Evolutionary conservation across 2,888 invertebrate species (phyloP), one percentile per base, ranked within the genome.

Genomic region (Sesia apiformis): DNA sequence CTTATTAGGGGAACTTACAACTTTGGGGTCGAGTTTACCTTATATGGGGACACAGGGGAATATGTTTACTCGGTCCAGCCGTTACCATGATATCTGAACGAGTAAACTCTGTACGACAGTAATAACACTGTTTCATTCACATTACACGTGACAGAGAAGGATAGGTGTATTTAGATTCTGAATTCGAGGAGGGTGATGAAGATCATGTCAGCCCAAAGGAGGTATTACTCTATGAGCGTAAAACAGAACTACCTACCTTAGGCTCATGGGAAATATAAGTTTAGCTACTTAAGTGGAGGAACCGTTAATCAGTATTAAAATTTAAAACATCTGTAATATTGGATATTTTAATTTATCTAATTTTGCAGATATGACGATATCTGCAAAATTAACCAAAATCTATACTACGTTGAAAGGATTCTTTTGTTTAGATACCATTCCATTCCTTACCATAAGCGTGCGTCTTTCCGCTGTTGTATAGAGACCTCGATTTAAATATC

Each of bases 1-100:
- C 85, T 88, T 88, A 86, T 88, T 87, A 87, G 84, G 85, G 87
- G 85, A 82, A 81, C 78, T 83, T 81, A 82, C 80, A 88, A 87
- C 78, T 87, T 86, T 82, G 79, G 84, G 87, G 86, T 84, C 74
- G 81, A 76, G 75, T 81, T 81, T 76, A 76, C 81, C 72, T 75
- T 65, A 68, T 70, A 74, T 70, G 68, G 73, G 81, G 81, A 77
- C 76, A 77, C 78, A 74, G 66, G 76, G 76, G 78, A 80, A 83
- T 83, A 83, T 81, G 78, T 84, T 81, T 80, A 74, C 72, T 71
- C 64, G 67, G 70, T 69, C 71, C 74, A 74, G 71, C 42, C 23
- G 7, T 38, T 53, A 55, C 49, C 40, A 52, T 39, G 52, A 7
- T 52, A 52, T 41, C 52, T 46, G 3, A 52, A 54, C 23, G 23